Conservation (phyloP, 1,140 invertebrate species). For the Coenobita brevimanus region DNA sequence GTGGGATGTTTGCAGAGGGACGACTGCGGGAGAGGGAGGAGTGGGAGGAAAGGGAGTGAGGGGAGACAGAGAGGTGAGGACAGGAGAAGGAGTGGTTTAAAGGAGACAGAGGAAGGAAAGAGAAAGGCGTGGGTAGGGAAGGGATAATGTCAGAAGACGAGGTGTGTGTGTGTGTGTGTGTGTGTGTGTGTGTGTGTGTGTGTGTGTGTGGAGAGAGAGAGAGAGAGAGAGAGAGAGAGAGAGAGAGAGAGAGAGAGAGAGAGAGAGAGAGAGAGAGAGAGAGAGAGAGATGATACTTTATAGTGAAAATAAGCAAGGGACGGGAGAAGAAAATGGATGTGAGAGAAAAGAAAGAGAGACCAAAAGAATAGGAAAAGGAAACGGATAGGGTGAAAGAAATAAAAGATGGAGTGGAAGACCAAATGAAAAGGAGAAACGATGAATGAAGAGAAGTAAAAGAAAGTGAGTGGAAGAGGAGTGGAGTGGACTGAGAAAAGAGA, state of each 20-base stretch:
- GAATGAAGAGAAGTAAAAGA: no score
- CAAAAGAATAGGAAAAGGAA: no score
- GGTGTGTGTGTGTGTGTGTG: background rate
- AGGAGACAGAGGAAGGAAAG: background rate
- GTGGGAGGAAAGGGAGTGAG: background rate
- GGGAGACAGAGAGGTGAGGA: background rate
- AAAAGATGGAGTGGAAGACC: no score
- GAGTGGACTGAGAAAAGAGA: no score
- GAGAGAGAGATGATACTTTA: no score
- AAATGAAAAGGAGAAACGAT: no score
- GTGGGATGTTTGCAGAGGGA: no score
- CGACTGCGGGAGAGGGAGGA: background rate
- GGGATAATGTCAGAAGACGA: background rate
- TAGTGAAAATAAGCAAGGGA: no score
- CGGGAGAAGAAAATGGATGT: background rate
- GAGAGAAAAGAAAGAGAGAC: no score
- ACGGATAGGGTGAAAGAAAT: no score
- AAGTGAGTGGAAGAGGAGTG: no score
- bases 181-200: background rate
- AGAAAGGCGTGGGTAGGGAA: background rate
- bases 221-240: conserved; percentile 28
- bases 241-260: conserved; percentile 14
- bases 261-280: conserved; percentile 17
- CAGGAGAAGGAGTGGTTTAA: background rate
- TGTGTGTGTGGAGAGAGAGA: no score